phyloP scores from a whole-genome alignment of 2,113 vertebrate species.

The Arothron firmamentum region DNA sequence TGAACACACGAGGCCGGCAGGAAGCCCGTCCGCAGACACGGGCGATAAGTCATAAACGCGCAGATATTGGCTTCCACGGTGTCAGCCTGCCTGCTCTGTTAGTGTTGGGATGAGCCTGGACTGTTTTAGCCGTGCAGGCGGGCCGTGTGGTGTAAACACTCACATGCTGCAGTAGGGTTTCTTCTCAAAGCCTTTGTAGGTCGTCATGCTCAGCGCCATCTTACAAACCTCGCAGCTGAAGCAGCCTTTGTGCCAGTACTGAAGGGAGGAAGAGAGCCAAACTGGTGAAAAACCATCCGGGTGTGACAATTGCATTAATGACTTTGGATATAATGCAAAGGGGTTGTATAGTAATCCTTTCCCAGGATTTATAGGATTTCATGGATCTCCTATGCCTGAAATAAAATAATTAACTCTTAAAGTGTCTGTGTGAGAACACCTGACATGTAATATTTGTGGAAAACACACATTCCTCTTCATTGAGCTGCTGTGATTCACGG shows the following conservation, averaged over 20 bases:
- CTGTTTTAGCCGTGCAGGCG: too few species aligned
- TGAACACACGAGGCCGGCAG: too few species aligned
- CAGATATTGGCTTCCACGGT: neutral
- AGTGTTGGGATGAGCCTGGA: neutral
- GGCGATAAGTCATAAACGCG: too few species aligned
- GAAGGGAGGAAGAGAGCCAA: neutral
- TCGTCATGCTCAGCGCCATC: constrained; percentile 98
- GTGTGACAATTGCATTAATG: neutral
- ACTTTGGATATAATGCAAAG: too few species aligned
- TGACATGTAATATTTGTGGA: too few species aligned
- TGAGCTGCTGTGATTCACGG: neutral
- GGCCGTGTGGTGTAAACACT: constrained; percentile 65
- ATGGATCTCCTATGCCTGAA: too few species aligned
- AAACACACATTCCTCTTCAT: neutral
- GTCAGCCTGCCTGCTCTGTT: neutral
- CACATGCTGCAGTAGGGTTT: constrained; percentile 96
- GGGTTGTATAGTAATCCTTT: too few species aligned
- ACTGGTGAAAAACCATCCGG: neutral
- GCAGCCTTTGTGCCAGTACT: constrained; percentile 99
- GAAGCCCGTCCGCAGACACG: too few species aligned
- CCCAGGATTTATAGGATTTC: too few species aligned
- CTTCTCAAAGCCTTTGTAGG: constrained; percentile 98
- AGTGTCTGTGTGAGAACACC: neutral
- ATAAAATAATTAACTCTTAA: too few species aligned
- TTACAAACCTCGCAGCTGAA: constrained; percentile 98